These are phyloP conservation scores for Clusia tigrina DNA, from an alignment of 2,888 invertebrate genomes.

Conservation along the genomic window DNA sequence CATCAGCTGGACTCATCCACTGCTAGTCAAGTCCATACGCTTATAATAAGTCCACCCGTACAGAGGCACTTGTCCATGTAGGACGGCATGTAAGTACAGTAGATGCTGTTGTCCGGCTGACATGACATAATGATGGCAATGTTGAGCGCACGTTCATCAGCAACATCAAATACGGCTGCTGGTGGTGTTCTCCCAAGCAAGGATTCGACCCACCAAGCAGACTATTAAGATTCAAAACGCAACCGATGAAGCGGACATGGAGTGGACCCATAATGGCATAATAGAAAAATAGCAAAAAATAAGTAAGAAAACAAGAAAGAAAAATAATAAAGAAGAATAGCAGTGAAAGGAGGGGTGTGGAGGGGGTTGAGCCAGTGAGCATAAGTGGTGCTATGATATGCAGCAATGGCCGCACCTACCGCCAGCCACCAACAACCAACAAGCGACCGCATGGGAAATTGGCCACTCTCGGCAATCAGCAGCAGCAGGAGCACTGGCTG, in stretches of 20 bases:
- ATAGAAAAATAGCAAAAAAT: slow-evolving; percentile 5
- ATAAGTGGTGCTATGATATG: not conserved
- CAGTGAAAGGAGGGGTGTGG: not conserved
- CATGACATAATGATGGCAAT: slow-evolving; percentile 21
- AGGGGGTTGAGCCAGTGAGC: not conserved
- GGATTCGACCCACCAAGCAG: not conserved
- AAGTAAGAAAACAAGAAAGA: not conserved
- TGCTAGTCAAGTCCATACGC: not conserved
- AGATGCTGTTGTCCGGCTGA: slow-evolving; percentile 3
- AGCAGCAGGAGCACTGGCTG: not conserved
- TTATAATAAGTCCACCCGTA: not conserved
- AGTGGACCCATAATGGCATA: not conserved
- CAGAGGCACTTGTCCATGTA: not conserved
- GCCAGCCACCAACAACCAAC: too few relatives aligned
- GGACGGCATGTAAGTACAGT: not conserved
- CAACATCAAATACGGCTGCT: slow-evolving; percentile 6
- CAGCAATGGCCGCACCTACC: too few relatives aligned
- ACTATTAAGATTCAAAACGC: slow-evolving; percentile 9
- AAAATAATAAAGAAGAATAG: not conserved
- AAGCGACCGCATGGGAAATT: not conserved
- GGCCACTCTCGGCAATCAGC: not conserved
- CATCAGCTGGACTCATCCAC: not conserved
- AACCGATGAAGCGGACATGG: not conserved
- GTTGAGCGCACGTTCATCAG: slow-evolving; percentile 8
- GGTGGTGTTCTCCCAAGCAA: not conserved